Evolutionary conservation across 2,797 vertebrate species (phyloP), one percentile per base, ranked within the genome.

Genomic region (Peromyscus aztecus): DNA sequence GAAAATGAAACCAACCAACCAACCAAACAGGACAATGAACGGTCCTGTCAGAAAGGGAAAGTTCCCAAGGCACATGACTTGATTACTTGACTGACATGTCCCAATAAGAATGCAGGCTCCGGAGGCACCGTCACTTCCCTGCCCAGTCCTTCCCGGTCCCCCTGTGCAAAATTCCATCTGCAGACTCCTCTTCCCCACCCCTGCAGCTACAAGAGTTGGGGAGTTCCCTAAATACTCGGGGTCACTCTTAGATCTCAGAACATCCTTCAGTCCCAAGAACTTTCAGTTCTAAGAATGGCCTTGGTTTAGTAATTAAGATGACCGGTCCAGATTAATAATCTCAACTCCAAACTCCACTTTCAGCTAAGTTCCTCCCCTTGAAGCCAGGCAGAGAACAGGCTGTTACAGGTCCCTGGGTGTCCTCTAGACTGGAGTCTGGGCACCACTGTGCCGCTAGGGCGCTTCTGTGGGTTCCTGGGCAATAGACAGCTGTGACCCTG

Each of bases 261-360:
- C 75, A 61, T 92, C 55, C 78, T 95, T 75, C 67, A 71, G 89
- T 95, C 89, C 91, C 76, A 69, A 90, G 93, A 73, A 91, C 89
- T 87, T 83, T 82, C 4, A 63, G 65, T 75, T 24, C 88, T 27
- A 8, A 78, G 57, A 95, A 96, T 27, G 23, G 77, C 78, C 95
- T 97, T 34, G 0, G 31, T 40, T 96, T 90, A 90, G 83, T 88
- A 85, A 95, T 94, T 82, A 93, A 93, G 90, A 95, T 96, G 94
- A 89, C 77, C 81, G 1, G 0, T 85, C 61, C 94, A 92, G 94
- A 94, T 96, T 85, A 97, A 89, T 83, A 88, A 96, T 67, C 83
- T 87, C 90, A 55, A 59, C 6, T 40, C 90, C 34, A 77, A 82
- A 43, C 24, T 40, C 87, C 76, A 57, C 75, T 63, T 73, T 78